These are phyloP conservation scores for Carlito syrichta DNA, from an alignment of 2,113 vertebrate genomes.

Conservation along the genomic window DNA sequence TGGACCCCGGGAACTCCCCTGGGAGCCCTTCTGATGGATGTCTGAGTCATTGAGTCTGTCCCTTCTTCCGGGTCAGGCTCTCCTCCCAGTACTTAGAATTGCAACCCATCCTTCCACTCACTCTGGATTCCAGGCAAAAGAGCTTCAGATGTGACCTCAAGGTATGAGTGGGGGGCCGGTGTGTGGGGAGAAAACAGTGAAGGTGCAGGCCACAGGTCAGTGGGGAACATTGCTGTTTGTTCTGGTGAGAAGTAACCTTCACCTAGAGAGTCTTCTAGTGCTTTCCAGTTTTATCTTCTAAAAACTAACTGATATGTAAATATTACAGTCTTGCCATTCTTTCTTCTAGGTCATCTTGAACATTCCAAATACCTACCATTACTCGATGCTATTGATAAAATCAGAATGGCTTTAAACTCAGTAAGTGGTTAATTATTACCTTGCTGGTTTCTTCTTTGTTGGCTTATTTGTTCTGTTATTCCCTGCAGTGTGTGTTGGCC, in stretches of 20 bases:
- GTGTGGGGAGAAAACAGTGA: rapidly evolving
- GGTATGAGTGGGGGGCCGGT: rapidly evolving
- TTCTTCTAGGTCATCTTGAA: constrained; percentile 59
- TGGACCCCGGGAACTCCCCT: too few species aligned
- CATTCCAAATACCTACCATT: constrained; percentile 25
- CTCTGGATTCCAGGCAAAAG: background rate
- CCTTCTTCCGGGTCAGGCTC: background rate
- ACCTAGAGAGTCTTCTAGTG: background rate
- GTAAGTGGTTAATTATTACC: constrained; percentile 76
- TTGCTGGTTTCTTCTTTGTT: background rate
- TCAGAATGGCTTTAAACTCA: constrained; percentile 75
- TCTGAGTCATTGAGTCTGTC: too few species aligned
- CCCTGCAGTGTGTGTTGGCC: background rate
- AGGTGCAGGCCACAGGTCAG: background rate
- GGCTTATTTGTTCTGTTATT: background rate
- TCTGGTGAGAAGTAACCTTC: background rate
- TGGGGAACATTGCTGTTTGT: background rate
- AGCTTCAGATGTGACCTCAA: background rate
- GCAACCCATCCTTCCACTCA: too few species aligned
- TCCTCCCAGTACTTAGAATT: background rate
- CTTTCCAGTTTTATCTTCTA: background rate
- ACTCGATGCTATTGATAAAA: constrained; percentile 64
- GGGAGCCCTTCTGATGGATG: too few species aligned
- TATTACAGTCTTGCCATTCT: background rate
- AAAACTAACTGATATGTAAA: background rate